Percentiles rank a stretch among this genome's conserved stretches.
Evolutionary conservation across 2,113 vertebrate species (phyloP).

Genomic region (Microcebus jonahi): DNA sequence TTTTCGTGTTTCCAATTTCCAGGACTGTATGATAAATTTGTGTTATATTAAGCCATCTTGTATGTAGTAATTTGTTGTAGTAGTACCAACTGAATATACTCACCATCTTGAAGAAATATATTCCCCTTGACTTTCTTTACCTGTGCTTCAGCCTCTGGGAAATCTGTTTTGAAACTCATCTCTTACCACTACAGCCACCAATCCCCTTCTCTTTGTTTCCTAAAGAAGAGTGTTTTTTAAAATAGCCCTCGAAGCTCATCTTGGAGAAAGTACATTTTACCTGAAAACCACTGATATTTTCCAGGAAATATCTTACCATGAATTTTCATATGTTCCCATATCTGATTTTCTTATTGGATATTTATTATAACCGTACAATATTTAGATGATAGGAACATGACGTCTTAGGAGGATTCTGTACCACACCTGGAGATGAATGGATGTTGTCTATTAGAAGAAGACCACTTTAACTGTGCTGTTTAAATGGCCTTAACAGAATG

Average conservation of each 20-base stretch:
- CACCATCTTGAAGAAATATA: background rate
- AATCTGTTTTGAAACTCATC: background rate
- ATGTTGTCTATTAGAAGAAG: background rate
- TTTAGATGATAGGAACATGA: slow-evolving; percentile 28
- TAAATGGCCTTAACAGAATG: slow-evolving; percentile 27
- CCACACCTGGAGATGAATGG: background rate
- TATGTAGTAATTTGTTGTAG: background rate
- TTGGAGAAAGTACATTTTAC: background rate
- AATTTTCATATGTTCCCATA: background rate
- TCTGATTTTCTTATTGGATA: background rate
- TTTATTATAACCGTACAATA: slow-evolving; percentile 17
- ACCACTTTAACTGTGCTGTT: background rate
- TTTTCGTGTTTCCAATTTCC: background rate
- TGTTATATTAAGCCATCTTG: background rate
- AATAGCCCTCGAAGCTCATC: background rate
- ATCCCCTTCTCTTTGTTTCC: background rate
- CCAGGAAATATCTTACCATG: background rate
- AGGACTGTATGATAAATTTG: background rate
- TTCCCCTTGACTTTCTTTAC: background rate
- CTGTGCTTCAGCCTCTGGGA: background rate
- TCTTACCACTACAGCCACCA: background rate
- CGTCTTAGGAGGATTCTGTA: background rate
- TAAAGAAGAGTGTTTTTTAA: background rate
- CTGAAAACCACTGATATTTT: slow-evolving; percentile 17
- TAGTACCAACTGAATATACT: background rate